Percentiles rank a stretch among this genome's conserved stretches.
phyloP scores from a whole-genome alignment of 2,888 invertebrate species.

The Encarsia formosa region DNA sequence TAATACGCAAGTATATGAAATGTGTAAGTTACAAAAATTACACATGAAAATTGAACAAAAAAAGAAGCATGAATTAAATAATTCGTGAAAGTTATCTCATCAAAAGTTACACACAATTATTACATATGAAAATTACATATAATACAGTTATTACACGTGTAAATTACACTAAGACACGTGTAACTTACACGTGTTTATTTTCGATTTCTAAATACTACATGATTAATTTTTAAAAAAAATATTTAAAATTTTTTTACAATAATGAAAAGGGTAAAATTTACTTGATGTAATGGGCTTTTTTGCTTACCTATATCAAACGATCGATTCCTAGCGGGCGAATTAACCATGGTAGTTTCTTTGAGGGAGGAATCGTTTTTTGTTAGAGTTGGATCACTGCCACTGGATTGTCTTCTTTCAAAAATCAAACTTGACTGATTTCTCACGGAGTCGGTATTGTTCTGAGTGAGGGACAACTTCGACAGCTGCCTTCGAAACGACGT shows the following conservation, averaged over 20 bases:
- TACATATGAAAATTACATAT: no score
- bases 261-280: not conserved
- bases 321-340: slow-evolving; percentile 17
- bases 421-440: slow-evolving; percentile 21
- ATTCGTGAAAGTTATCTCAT: no score
- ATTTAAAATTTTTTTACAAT: slow-evolving; percentile 1
- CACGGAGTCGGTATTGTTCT: slow-evolving; percentile 9
- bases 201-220: no score
- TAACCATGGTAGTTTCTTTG: slow-evolving; percentile 17
- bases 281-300: not conserved
- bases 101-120: no score
- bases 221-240: slow-evolving; percentile 29
- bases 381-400: slow-evolving; percentile 10
- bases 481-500: slow-evolving; percentile 6
- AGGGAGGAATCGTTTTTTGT: slow-evolving; percentile 9
- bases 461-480: slow-evolving; percentile 4
- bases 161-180: no score
- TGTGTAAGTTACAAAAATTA: no score
- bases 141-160: no score
- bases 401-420: slow-evolving; percentile 13
- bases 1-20: no score
- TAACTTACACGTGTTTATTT: no score
- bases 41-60: no score
- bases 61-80: no score
- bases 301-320: slow-evolving; percentile 20